phyloP scores from a whole-genome alignment of 1,140 invertebrate genomes.

The Ooceraea biroi region DNA sequence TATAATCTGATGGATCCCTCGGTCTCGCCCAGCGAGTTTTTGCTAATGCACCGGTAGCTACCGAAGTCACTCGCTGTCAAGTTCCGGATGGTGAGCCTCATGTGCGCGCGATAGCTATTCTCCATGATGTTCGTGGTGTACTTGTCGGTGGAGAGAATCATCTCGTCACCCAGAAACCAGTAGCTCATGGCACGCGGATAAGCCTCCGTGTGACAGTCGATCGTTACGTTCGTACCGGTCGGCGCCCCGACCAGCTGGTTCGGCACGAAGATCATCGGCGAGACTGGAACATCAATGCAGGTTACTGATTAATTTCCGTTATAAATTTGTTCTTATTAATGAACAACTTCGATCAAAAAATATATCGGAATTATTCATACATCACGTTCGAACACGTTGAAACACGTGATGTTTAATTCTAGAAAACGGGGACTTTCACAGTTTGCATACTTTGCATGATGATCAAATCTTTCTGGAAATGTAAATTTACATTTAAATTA shows the following conservation, averaged over 20 bases:
- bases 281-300: slow-evolving; percentile 88
- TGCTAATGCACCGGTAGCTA: slow-evolving; percentile 95
- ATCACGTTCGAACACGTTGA: slow-evolving; percentile 41
- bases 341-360: no score
- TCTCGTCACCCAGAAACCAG: slow-evolving; percentile 95
- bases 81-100: slow-evolving; percentile 94
- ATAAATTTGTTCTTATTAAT: no score
- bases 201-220: slow-evolving; percentile 97
- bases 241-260: slow-evolving; percentile 96
- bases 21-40: slow-evolving; percentile 97
- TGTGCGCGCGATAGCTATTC: slow-evolving; percentile 94
- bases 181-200: slow-evolving; percentile 96
- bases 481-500: background rate
- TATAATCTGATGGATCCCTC: slow-evolving; percentile 96
- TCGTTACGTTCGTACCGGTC: slow-evolving; percentile 94
- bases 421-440: background rate
- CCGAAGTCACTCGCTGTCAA: slow-evolving; percentile 92
- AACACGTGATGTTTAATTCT: slow-evolving; percentile 1
- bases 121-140: slow-evolving; percentile 92
- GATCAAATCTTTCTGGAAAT: background rate
- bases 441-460: background rate
- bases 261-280: slow-evolving; percentile 96
- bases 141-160: slow-evolving; percentile 94
- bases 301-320: no score
- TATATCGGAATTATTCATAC: no score